Evolutionary conservation across 2,797 vertebrate genomes (phyloP).

Genomic region (Poeciliopsis paucimaculata): DNA sequence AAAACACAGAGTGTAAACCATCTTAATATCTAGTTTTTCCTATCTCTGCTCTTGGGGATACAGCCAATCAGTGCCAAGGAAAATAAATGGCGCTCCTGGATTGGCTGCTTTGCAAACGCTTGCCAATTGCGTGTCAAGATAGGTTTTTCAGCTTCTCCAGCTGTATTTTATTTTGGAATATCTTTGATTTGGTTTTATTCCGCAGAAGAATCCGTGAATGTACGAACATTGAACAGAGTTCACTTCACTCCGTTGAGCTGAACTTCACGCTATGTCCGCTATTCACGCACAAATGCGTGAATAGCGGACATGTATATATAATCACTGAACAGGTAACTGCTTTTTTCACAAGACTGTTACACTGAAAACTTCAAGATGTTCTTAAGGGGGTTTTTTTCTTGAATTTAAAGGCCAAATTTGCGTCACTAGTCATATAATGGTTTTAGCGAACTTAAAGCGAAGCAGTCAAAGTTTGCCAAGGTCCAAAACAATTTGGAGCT

Average conservation of each 20-base stretch:
- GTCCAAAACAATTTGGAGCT: no score
- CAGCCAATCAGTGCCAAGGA: background rate
- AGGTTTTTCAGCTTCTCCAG: background rate
- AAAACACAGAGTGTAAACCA: background rate
- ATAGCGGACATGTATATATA: no score
- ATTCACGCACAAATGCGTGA: background rate
- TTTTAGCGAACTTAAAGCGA: background rate
- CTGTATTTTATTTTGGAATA: no score
- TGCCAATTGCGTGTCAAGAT: background rate
- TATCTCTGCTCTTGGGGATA: background rate
- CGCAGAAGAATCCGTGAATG: background rate
- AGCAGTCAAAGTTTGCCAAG: background rate
- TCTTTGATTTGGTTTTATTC: background rate
- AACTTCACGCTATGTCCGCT: conserved; percentile 7
- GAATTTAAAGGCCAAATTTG: background rate
- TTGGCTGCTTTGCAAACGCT: background rate
- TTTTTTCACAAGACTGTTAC: background rate
- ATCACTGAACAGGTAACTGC: background rate
- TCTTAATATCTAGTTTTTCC: background rate
- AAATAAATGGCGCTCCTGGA: background rate
- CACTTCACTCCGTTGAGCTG: background rate
- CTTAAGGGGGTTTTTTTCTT: no score
- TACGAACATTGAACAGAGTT: no score
- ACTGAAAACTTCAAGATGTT: background rate
- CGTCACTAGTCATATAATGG: background rate